These are phyloP conservation scores for Rhyzopertha dominica DNA, from an alignment of 1,140 invertebrate genomes.

Conservation along the genomic window DNA sequence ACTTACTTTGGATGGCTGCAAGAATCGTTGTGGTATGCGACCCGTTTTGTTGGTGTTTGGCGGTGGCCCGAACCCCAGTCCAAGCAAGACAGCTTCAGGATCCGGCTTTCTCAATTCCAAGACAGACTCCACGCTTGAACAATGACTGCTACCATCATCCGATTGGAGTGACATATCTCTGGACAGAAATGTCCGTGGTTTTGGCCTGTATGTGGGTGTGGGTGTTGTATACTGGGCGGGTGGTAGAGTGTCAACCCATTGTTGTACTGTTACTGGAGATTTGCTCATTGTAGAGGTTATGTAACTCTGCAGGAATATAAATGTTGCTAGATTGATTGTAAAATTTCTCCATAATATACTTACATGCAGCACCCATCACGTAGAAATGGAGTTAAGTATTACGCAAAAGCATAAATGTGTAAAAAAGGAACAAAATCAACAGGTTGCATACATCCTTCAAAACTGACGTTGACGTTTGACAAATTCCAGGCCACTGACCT, in stretches of 20 bases:
- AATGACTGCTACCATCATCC: constrained; percentile 61
- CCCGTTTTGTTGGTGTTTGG: constrained; percentile 52
- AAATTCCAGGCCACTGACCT: no score
- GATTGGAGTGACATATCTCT: constrained; percentile 62
- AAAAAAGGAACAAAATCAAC: no score
- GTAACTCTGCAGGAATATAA: no score
- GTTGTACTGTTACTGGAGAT: constrained; percentile 21
- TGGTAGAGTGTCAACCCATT: constrained; percentile 26
- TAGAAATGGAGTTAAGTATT: no score
- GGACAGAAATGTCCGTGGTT: constrained; percentile 42
- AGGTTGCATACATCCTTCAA: no score
- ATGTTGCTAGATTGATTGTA: no score
- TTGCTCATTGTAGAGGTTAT: constrained; percentile 27
- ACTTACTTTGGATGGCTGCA: constrained; percentile 42
- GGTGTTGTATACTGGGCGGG: no score
- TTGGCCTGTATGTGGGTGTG: no score
- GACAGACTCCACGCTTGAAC: constrained; percentile 69
- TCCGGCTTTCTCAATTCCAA: constrained; percentile 66
- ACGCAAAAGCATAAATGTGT: no score
- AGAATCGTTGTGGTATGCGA: constrained; percentile 60
- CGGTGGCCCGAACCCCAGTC: constrained; percentile 63
- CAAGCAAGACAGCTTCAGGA: constrained; percentile 67
- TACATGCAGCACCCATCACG: no score
- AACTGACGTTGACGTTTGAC: no score
- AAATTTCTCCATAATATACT: no score